Conservation (phyloP, 2,888 invertebrate genomes). For the Galerucella nymphaeae region DNA sequence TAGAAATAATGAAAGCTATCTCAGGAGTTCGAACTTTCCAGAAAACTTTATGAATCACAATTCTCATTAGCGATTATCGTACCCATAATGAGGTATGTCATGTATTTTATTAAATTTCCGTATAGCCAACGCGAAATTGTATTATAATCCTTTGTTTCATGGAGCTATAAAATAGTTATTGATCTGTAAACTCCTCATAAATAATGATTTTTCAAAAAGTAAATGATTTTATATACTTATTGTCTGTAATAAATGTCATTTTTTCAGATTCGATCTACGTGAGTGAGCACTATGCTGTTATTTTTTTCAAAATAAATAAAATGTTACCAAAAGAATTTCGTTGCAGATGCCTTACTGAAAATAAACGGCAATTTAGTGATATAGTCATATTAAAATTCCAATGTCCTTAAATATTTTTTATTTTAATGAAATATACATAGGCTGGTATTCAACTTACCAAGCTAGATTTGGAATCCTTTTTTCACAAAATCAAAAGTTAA, state of each 20-base stretch:
- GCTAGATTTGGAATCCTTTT: too few relatives aligned
- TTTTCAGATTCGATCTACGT: neutral
- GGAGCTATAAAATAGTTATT: neutral
- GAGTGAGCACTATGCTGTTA: neutral
- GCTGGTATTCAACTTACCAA: neutral
- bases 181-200: slow-evolving; percentile 2
- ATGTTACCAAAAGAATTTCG: neutral
- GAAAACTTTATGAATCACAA: neutral
- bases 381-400: neutral
- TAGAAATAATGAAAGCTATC: too few relatives aligned
- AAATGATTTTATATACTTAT: too few relatives aligned
- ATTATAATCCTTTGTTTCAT: neutral
- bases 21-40: neutral
- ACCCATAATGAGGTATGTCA: neutral
- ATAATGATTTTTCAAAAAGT: neutral
- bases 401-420: neutral
- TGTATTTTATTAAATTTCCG: neutral
- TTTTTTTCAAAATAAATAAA: neutral
- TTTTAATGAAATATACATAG: neutral
- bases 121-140: neutral
- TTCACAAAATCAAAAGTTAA: too few relatives aligned
- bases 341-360: neutral
- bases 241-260: slow-evolving; percentile 6
- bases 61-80: neutral
- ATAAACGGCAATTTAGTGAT: neutral